phyloP scores from a whole-genome alignment of 2,888 invertebrate species.

The Nezara viridula region DNA sequence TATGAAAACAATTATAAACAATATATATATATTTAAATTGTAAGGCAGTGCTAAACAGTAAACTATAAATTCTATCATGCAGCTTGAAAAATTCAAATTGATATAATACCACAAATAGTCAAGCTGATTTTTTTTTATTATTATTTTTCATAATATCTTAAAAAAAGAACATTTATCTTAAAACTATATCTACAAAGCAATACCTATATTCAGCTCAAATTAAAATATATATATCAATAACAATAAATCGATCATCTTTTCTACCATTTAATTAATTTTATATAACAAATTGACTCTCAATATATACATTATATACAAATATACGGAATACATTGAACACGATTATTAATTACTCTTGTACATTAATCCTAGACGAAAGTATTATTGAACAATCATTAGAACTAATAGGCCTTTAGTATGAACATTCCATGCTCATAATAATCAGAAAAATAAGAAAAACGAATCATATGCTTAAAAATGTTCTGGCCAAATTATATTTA shows the following conservation, averaged over 20 bases:
- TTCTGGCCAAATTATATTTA: slow-evolving; percentile 3
- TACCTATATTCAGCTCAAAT: slow-evolving; percentile 46
- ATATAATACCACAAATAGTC: slow-evolving; percentile 49
- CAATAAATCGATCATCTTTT: slow-evolving; percentile 61
- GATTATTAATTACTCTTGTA: slow-evolving; percentile 55
- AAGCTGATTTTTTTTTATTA: slow-evolving; percentile 33
- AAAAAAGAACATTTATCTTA: slow-evolving; percentile 40
- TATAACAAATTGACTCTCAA: slow-evolving; percentile 64
- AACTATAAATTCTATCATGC: slow-evolving; percentile 52
- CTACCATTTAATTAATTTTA: slow-evolving; percentile 58
- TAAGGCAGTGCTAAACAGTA: slow-evolving; percentile 56
- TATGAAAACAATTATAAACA: slow-evolving; percentile 19
- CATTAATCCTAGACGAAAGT: slow-evolving; percentile 49
- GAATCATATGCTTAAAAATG: slow-evolving; percentile 3
- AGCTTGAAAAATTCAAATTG: slow-evolving; percentile 43
- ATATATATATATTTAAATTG: neutral
- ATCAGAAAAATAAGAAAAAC: neutral
- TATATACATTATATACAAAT: slow-evolving; percentile 64
- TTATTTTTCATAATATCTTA: slow-evolving; percentile 7
- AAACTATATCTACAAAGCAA: slow-evolving; percentile 59
- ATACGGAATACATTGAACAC: slow-evolving; percentile 60
- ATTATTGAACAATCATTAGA: slow-evolving; percentile 52
- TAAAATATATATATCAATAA: slow-evolving; percentile 61
- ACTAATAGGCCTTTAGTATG: slow-evolving; percentile 61
- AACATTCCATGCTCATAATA: slow-evolving; percentile 45